A percentile compares a stretch with the other conserved stretches of the same genome.
phyloP scores from a whole-genome alignment of 1,140 invertebrate genomes.

The Muscidifurax raptorellus region DNA sequence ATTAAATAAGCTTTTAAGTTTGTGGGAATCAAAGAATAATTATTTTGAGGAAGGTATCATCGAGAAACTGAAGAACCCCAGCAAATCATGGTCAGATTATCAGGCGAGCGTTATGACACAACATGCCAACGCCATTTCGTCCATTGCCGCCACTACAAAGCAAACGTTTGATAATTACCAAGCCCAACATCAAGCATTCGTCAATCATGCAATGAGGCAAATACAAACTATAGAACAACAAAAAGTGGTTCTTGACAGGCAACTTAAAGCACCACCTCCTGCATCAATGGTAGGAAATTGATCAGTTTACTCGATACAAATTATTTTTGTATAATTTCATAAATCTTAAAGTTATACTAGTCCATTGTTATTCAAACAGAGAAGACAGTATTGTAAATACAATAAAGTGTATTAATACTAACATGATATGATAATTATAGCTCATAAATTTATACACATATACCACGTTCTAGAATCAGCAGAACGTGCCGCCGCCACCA shows the following conservation, averaged over 20 bases:
- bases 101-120: slow-evolving; percentile 88
- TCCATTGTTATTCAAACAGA: neutral
- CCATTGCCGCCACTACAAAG: slow-evolving; percentile 85
- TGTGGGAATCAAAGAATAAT: slow-evolving; percentile 98
- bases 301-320: too few relatives aligned
- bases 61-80: slow-evolving; percentile 88
- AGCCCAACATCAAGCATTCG: slow-evolving; percentile 96
- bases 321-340: neutral
- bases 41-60: slow-evolving; percentile 92
- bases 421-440: neutral
- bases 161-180: slow-evolving; percentile 89
- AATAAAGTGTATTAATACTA: neutral
- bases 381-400: neutral
- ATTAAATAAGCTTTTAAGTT: slow-evolving; percentile 91
- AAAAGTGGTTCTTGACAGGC: slow-evolving; percentile 84
- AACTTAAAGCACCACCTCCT: slow-evolving; percentile 73
- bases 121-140: slow-evolving; percentile 84
- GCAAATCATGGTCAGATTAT: slow-evolving; percentile 87
- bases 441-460: neutral
- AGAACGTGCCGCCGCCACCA: slow-evolving; percentile 46
- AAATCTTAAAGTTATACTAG: neutral
- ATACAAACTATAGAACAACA: slow-evolving; percentile 90
- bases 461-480: slow-evolving; percentile 55
- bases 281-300: slow-evolving; percentile 60
- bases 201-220: slow-evolving; percentile 91